These are phyloP conservation scores for Macaca mulatta DNA, from an alignment of 2,113 vertebrate genomes.

Conservation along the genomic window DNA sequence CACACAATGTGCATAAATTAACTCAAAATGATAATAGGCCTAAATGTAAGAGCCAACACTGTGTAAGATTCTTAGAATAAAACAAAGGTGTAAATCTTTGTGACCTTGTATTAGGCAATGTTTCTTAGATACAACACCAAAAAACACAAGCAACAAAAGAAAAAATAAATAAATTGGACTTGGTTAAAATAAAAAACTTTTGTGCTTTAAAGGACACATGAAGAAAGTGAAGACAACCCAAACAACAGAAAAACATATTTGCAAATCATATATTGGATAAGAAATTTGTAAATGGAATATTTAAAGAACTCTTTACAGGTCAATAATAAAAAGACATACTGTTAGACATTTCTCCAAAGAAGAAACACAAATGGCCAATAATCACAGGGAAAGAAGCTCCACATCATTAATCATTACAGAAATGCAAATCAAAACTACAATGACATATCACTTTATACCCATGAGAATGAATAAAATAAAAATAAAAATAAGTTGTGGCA, in stretches of 20 bases:
- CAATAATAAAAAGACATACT: not conserved
- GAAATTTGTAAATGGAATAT: not conserved
- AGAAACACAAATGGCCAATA: not conserved
- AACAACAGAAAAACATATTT: not conserved
- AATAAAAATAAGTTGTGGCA: not conserved
- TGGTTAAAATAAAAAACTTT: not conserved
- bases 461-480: not conserved
- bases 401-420: not conserved
- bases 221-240: not conserved
- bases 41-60: not conserved
- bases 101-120: not conserved
- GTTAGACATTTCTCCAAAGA: not conserved
- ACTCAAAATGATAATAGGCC: not conserved
- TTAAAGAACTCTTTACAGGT: not conserved
- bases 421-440: not conserved
- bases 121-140: not conserved
- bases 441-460: not conserved
- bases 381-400: not conserved
- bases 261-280: not conserved
- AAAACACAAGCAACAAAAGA: not conserved
- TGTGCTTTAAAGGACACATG: not conserved
- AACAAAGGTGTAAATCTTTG: not conserved
- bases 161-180: not conserved
- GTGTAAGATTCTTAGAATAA: not conserved
- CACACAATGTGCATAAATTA: not conserved